These are phyloP conservation scores for Drosophila sechellia DNA, from an alignment of 1,140 invertebrate genomes.

Conservation along the genomic window DNA sequence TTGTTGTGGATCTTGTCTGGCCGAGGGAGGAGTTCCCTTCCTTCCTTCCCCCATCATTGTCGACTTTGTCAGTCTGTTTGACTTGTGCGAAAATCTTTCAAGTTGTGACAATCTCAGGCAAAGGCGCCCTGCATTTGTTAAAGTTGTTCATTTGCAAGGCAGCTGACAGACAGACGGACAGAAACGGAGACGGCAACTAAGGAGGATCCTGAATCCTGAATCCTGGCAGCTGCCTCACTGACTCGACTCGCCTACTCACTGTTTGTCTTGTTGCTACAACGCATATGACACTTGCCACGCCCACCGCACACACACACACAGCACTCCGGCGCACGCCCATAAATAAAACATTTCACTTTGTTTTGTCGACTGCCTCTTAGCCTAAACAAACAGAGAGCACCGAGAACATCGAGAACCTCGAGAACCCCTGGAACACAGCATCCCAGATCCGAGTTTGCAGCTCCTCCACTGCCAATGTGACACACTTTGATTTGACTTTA, in stretches of 20 bases:
- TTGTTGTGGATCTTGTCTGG: constrained; percentile 34
- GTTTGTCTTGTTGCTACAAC: constrained; percentile 78
- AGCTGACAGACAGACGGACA: constrained; percentile 66
- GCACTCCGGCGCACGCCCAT: constrained; percentile 52
- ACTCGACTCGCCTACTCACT: constrained; percentile 32
- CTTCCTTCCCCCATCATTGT: constrained; percentile 45
- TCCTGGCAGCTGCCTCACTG: constrained; percentile 1
- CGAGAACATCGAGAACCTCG: constrained; percentile 7
- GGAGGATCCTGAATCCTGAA: constrained; percentile 40
- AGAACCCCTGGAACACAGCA: constrained; percentile 28
- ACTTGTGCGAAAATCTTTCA: constrained; percentile 78
- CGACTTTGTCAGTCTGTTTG: constrained; percentile 80
- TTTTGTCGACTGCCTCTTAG: constrained; percentile 65
- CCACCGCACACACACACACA: constrained; percentile 38
- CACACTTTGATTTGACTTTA: constrained; percentile 79
- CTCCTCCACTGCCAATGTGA: constrained; percentile 34
- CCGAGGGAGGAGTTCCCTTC: background rate
- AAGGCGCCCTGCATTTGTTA: constrained; percentile 68
- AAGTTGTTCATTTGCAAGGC: constrained; percentile 80
- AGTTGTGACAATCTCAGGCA: constrained; percentile 64
- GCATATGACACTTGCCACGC: constrained; percentile 73
- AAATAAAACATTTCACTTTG: constrained; percentile 83
- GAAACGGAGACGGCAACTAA: constrained; percentile 43
- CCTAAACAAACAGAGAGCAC: constrained; percentile 58
- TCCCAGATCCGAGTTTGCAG: constrained; percentile 7